Evolutionary conservation across 2,113 vertebrate genomes (phyloP).

Genomic region (Cheilinus undulatus): DNA sequence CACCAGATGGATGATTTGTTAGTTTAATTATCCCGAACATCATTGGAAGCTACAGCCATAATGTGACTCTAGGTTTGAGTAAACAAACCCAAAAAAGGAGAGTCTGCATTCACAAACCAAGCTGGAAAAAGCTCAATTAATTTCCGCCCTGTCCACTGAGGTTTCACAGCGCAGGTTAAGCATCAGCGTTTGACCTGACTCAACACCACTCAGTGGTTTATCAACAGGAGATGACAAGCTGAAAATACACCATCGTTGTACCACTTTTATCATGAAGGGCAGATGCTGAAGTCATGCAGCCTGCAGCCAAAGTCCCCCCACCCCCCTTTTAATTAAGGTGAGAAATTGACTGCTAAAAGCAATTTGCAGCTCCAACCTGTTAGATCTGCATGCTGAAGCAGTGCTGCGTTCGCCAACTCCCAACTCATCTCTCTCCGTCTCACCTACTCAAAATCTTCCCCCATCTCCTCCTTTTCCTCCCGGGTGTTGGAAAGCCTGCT

Average conservation of each 20-base stretch:
- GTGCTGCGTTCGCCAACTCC: conserved; percentile 43
- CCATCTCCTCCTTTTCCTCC: conserved; percentile 37
- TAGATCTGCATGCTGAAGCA: conserved; percentile 58
- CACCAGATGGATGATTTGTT: conserved; percentile 48
- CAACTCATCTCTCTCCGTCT: conserved; percentile 54
- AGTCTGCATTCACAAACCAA: neutral
- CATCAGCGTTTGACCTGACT: conserved; percentile 47
- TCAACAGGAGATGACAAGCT: conserved; percentile 12
- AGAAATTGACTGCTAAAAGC: conserved; percentile 84
- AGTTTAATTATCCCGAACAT: conserved; percentile 39
- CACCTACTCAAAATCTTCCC: conserved; percentile 30
- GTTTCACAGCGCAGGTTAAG: conserved; percentile 51
- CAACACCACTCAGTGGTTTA: conserved; percentile 28
- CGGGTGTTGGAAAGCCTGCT: conserved; percentile 45
- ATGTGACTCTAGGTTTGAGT: neutral
- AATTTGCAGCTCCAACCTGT: conserved; percentile 80
- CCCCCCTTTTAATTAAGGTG: conserved; percentile 80
- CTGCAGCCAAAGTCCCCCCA: conserved; percentile 47
- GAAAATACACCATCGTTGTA: conserved; percentile 32
- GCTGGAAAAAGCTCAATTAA: conserved; percentile 43
- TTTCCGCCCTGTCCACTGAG: conserved; percentile 12
- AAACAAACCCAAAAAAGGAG: conserved; percentile 9
- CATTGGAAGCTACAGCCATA: conserved; percentile 8
- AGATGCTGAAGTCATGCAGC: conserved; percentile 57
- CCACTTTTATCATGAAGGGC: conserved; percentile 51